Evolutionary conservation across 1,140 invertebrate species (phyloP).

Genomic region (Streblospio benedicti): DNA sequence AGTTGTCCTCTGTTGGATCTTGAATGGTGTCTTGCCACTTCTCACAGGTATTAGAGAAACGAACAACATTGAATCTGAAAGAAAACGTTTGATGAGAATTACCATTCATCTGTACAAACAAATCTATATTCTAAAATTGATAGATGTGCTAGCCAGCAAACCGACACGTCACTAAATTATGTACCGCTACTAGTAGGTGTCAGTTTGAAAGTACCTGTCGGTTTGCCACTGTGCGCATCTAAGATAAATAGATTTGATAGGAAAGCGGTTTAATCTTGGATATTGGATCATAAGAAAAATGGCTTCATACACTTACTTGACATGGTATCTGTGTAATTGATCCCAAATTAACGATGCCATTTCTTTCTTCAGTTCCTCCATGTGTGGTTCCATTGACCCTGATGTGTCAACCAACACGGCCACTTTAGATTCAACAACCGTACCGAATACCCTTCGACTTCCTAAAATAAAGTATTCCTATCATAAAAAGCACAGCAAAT

Average conservation of each 20-base stretch:
- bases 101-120: not conserved
- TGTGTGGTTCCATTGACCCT: constrained; percentile 44
- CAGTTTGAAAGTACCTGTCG: not conserved
- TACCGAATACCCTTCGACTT: constrained; percentile 44
- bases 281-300: too few relatives aligned
- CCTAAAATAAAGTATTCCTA: constrained; percentile 31
- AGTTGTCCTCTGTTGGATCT: constrained; percentile 38
- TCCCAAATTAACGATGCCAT: constrained; percentile 45
- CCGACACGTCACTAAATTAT: too few relatives aligned
- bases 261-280: too few relatives aligned
- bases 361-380: constrained; percentile 45
- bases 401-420: constrained; percentile 45
- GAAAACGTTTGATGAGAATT: constrained; percentile 6
- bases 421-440: constrained; percentile 40
- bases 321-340: constrained; percentile 38
- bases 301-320: constrained; percentile 35
- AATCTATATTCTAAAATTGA: not conserved
- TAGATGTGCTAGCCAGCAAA: too few relatives aligned
- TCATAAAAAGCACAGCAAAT: not conserved
- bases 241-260: not conserved
- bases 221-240: not conserved
- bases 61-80: constrained; percentile 44
- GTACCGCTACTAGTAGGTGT: too few relatives aligned
- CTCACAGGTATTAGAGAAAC: constrained; percentile 41
- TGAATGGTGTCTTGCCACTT: constrained; percentile 37